phyloP scores from a whole-genome alignment of 2,888 invertebrate species.

The Rotaria magnacalcarata region DNA sequence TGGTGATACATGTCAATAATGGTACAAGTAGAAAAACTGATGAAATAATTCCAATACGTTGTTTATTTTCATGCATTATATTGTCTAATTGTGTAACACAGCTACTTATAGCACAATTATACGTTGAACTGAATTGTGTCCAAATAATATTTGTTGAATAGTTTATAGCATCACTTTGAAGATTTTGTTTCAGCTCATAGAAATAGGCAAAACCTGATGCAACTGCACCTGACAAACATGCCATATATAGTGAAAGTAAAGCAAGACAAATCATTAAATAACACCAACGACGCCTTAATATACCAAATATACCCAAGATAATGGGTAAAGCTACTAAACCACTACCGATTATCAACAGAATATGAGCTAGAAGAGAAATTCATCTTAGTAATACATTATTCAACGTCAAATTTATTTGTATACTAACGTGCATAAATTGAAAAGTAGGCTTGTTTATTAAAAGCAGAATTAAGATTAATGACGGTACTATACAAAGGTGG shows the following conservation, averaged over 20 bases:
- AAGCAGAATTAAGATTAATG: background rate
- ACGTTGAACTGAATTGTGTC: background rate
- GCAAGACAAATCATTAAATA: constrained; percentile 10
- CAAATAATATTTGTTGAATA: background rate
- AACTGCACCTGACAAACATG: background rate
- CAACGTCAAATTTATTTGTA: background rate
- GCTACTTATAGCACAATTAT: background rate
- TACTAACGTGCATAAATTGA: constrained; percentile 32
- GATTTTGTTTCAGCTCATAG: background rate
- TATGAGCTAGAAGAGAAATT: background rate
- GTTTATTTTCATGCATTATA: background rate
- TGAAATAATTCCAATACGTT: constrained; percentile 24
- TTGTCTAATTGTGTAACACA: background rate
- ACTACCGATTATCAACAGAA: constrained; percentile 14
- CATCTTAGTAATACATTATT: background rate
- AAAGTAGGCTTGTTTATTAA: background rate
- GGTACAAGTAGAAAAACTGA: background rate
- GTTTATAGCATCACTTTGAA: background rate
- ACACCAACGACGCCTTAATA: constrained; percentile 19
- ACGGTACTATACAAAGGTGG: constrained; percentile 24
- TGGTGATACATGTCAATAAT: constrained; percentile 10
- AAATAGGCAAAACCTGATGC: constrained; percentile 24
- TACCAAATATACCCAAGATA: constrained; percentile 29
- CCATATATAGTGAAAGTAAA: constrained; percentile 17
- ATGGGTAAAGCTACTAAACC: constrained; percentile 4